phyloP scores from a whole-genome alignment of 2,888 invertebrate species.

The Apocheima hispidaria region DNA sequence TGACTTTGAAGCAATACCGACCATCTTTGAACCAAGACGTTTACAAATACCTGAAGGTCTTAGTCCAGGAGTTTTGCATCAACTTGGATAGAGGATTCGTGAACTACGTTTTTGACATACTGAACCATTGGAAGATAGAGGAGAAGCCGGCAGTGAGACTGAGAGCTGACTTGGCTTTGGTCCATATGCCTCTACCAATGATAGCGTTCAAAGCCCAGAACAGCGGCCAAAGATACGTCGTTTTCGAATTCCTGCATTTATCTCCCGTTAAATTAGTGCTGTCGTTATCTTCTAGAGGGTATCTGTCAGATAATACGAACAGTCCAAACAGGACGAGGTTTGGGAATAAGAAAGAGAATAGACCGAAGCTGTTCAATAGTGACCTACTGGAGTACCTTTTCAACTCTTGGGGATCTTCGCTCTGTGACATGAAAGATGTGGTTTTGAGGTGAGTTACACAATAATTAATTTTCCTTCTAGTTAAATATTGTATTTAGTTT shows the following conservation, averaged over 20 bases:
- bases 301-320: conserved; percentile 63
- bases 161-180: conserved; percentile 84
- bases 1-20: conserved; percentile 82
- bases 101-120: conserved; percentile 87
- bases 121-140: conserved; percentile 86
- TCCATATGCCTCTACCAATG: conserved; percentile 86
- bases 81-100: conserved; percentile 90
- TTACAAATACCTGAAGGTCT: conserved; percentile 87
- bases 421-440: conserved; percentile 88
- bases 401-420: conserved; percentile 87
- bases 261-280: conserved; percentile 87
- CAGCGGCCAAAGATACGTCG: conserved; percentile 68
- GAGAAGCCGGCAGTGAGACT: conserved; percentile 86
- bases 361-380: conserved; percentile 83
- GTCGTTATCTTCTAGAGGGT: conserved; percentile 85
- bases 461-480: neutral
- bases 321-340: conserved; percentile 66
- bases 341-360: conserved; percentile 74
- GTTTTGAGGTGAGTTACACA: conserved; percentile 82
- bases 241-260: conserved; percentile 86
- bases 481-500: neutral
- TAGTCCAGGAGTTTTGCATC: conserved; percentile 89
- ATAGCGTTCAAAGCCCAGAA: conserved; percentile 76
- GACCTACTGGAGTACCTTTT: conserved; percentile 88
- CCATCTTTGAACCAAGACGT: conserved; percentile 83